Evolutionary conservation across 2,797 vertebrate species (phyloP).

Genomic region (Neoniphon sammara): DNA sequence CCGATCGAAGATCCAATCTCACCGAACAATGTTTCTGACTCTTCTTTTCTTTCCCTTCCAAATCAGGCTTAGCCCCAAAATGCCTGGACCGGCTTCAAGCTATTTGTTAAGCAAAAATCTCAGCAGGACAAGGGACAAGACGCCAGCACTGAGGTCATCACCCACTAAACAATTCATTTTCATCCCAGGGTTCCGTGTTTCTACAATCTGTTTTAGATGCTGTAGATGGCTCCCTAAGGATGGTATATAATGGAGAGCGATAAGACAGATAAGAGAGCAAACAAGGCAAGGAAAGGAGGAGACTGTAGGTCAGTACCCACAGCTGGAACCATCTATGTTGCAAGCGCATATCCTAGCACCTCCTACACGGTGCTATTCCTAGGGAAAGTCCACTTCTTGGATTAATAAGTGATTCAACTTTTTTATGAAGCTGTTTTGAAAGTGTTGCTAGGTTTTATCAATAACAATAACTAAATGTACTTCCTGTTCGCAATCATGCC

Average conservation of each 20-base stretch:
- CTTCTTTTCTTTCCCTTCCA: constrained; percentile 16
- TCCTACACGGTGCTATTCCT: not conserved
- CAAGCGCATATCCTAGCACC: not conserved
- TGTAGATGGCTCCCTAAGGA: constrained; percentile 42
- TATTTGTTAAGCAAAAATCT: constrained; percentile 58
- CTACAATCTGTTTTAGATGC: constrained; percentile 54
- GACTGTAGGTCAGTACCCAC: constrained; percentile 7
- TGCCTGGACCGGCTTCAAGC: constrained; percentile 38
- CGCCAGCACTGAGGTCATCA: constrained; percentile 61
- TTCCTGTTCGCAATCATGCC: no score
- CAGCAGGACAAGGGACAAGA: constrained; percentile 34
- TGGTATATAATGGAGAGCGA: constrained; percentile 25
- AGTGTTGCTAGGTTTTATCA: no score
- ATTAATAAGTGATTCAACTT: not conserved
- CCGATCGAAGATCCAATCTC: constrained; percentile 26
- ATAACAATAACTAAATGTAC: no score
- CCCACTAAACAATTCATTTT: constrained; percentile 48
- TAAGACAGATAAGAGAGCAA: constrained; percentile 39
- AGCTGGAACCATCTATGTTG: constrained; percentile 29
- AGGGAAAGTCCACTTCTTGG: no score
- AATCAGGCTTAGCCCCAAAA: constrained; percentile 27
- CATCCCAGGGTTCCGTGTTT: constrained; percentile 47
- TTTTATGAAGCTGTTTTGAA: not conserved
- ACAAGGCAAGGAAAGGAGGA: constrained; percentile 1
- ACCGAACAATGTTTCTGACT: constrained; percentile 29